Conservation (phyloP, 2,113 vertebrate genomes). For the Limanda limanda region DNA sequence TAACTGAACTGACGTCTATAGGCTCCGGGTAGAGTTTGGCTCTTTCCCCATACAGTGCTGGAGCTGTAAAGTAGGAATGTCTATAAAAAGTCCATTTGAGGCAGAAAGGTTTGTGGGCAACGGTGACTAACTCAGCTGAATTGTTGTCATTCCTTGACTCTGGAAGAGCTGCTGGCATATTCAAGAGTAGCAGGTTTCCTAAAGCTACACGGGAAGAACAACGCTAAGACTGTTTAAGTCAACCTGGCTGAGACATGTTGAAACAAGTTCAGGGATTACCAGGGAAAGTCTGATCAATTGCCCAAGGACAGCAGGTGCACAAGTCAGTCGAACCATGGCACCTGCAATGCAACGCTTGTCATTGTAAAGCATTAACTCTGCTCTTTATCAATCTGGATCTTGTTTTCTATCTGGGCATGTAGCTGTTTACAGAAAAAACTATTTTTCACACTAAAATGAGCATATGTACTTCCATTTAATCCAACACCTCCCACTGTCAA, state of each 20-base stretch:
- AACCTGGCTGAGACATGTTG: constrained; percentile 16
- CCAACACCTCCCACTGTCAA: neutral
- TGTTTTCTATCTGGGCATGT: neutral
- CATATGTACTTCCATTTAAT: constrained; percentile 14
- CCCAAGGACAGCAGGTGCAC: constrained; percentile 59
- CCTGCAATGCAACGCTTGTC: neutral
- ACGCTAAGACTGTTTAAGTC: neutral
- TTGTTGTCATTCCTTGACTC: constrained; percentile 38
- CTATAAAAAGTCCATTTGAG: constrained; percentile 64
- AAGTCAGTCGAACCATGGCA: constrained; percentile 7
- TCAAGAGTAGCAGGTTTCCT: constrained; percentile 13
- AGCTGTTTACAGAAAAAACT: neutral
- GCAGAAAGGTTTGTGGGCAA: constrained; percentile 18
- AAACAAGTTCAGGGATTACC: constrained; percentile 34
- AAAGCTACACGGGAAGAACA: constrained; percentile 14
- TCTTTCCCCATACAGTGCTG: neutral
- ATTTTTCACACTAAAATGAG: neutral
- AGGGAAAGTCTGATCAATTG: constrained; percentile 23
- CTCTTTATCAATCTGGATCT: neutral
- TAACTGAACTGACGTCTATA: constrained; percentile 27
- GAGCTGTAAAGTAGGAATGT: constrained; percentile 48
- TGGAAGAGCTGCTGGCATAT: constrained; percentile 28
- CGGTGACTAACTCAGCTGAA: constrained; percentile 14
- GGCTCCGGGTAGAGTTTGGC: constrained; percentile 2
- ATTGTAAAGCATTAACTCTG: neutral